phyloP scores from a whole-genome alignment of 1,140 invertebrate genomes.

The Sarcophaga bullata region DNA sequence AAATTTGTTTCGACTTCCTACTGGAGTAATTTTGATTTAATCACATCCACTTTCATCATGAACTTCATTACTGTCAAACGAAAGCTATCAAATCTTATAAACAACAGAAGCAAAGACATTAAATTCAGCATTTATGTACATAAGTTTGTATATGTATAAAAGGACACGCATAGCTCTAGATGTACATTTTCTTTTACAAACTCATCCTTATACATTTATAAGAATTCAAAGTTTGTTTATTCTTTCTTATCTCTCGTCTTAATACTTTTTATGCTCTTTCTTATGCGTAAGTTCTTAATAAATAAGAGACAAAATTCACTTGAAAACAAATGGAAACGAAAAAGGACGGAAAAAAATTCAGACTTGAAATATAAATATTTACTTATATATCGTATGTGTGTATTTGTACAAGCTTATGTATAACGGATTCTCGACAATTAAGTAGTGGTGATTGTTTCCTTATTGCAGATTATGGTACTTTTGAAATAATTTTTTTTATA shows the following conservation, averaged over 20 bases:
- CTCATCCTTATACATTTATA: background rate
- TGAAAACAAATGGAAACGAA: too few species aligned
- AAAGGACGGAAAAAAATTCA: too few species aligned
- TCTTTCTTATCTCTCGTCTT: background rate
- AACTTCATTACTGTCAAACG: slow-evolving; percentile 39
- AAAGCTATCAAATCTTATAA: slow-evolving; percentile 28
- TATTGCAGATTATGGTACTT: too few species aligned
- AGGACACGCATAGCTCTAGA: background rate
- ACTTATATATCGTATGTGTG: too few species aligned
- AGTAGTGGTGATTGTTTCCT: too few species aligned
- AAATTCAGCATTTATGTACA: slow-evolving; percentile 5
- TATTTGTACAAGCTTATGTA: too few species aligned
- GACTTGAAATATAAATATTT: too few species aligned
- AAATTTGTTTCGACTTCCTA: slow-evolving; percentile 29
- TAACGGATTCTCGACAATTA: too few species aligned
- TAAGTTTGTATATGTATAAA: background rate
- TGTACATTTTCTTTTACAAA: background rate
- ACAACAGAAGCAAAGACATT: slow-evolving; percentile 28
- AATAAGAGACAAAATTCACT: slow-evolving; percentile 4
- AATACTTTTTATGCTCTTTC: background rate
- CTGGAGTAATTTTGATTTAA: slow-evolving; percentile 38
- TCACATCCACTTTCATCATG: slow-evolving; percentile 33
- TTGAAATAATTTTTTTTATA: too few species aligned
- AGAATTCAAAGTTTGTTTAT: too few species aligned
- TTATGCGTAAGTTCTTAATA: background rate